Evolutionary conservation across 2,797 vertebrate species (phyloP).

Genomic region (Tachyglossus aculeatus): DNA sequence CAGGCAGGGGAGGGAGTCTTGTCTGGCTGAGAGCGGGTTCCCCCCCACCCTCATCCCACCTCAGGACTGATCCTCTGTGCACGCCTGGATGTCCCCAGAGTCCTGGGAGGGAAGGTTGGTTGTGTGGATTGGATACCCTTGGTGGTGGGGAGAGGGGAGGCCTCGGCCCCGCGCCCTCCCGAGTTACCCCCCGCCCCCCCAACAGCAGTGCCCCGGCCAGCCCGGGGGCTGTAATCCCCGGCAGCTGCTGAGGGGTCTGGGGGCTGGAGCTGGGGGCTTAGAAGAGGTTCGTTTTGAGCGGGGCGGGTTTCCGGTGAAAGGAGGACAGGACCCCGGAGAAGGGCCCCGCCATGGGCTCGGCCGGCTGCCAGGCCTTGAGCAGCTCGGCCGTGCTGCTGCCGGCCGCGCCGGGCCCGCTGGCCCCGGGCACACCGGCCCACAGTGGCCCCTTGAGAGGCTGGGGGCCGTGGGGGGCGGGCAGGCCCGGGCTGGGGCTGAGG

Average conservation of each 20-base stretch:
- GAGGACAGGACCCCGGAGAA: constrained; percentile 94
- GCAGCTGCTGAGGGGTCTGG: neutral
- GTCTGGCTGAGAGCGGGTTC: no score
- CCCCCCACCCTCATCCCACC: no score
- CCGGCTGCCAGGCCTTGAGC: constrained; percentile 93
- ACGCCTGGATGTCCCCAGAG: neutral
- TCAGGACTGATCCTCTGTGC: no score
- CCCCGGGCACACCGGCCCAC: constrained; percentile 86
- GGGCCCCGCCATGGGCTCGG: constrained; percentile 89
- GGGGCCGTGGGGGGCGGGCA: constrained; percentile 69
- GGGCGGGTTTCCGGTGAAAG: constrained; percentile 91
- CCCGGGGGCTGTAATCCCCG: no score
- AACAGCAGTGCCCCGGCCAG: no score
- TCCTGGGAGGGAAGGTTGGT: neutral
- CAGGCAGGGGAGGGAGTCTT: neutral
- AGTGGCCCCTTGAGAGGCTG: constrained; percentile 87
- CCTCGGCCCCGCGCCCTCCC: no score
- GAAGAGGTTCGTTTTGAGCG: constrained; percentile 93
- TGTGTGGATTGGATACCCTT: no score
- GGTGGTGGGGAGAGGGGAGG: no score
- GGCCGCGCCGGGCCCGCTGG: constrained; percentile 79
- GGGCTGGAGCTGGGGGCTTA: constrained; percentile 77
- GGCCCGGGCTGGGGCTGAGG: constrained; percentile 83
- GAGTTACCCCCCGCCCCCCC: no score
- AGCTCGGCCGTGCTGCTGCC: constrained; percentile 83